These are phyloP conservation scores for Chaitophorus viminalis DNA, from an alignment of 2,888 invertebrate species.

Conservation along the genomic window DNA sequence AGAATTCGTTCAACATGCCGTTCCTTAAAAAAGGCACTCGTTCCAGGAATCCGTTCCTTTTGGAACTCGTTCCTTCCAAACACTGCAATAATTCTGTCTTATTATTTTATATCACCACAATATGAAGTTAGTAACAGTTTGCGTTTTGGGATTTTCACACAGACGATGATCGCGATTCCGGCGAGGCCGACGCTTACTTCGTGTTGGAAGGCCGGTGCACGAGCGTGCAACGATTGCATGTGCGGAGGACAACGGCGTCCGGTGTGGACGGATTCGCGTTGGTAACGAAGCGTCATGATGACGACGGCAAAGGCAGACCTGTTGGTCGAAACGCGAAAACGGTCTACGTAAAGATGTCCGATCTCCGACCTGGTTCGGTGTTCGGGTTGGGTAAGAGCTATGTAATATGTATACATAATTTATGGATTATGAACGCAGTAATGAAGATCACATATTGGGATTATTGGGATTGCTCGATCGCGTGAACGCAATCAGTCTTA, in stretches of 20 bases:
- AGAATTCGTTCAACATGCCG: too few relatives aligned
- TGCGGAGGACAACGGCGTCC: not conserved
- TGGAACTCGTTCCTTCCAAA: too few relatives aligned
- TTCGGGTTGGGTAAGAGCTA: slow-evolving; percentile 28
- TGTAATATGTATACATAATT: too few relatives aligned
- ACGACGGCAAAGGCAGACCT: not conserved
- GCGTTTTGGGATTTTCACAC: not conserved
- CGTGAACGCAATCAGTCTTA: too few relatives aligned
- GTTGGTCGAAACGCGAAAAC: not conserved
- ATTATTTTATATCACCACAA: too few relatives aligned
- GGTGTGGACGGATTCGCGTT: slow-evolving; percentile 15
- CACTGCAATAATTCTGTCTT: too few relatives aligned
- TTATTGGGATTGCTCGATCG: too few relatives aligned
- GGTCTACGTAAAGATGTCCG: slow-evolving; percentile 39
- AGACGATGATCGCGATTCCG: slow-evolving; percentile 34
- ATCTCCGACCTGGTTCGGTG: slow-evolving; percentile 34
- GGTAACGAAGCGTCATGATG: not conserved
- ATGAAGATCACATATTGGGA: too few relatives aligned
- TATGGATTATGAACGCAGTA: too few relatives aligned
- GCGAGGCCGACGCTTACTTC: slow-evolving; percentile 28
- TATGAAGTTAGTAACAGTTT: too few relatives aligned
- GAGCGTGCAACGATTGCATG: slow-evolving; percentile 13
- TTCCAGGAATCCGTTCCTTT: too few relatives aligned
- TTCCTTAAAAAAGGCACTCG: too few relatives aligned
- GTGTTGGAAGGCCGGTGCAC: slow-evolving; percentile 43